Evolutionary conservation across 2,888 invertebrate species (phyloP).

Genomic region (Dasypolia templi): DNA sequence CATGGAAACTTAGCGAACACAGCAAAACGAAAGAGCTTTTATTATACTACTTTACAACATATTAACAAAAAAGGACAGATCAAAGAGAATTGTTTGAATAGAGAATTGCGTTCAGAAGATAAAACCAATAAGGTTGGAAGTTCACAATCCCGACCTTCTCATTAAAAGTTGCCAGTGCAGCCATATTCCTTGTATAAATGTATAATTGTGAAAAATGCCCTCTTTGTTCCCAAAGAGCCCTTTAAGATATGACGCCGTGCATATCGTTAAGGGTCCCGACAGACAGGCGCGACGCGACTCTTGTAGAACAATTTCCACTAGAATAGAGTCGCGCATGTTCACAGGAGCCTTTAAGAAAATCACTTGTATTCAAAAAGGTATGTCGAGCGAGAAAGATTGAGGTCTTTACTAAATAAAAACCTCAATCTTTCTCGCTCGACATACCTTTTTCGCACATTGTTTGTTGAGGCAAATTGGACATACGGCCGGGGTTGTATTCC

Average conservation of each 20-base stretch:
- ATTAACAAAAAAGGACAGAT: conserved; percentile 24
- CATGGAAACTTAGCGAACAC: conserved; percentile 14
- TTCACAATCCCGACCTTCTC: conserved; percentile 26
- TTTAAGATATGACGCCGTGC: conserved; percentile 3
- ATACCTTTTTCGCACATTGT: conserved; percentile 33
- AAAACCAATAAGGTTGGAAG: conserved; percentile 28
- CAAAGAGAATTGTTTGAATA: conserved; percentile 44
- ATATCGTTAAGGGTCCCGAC: no score
- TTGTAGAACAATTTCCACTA: no score
- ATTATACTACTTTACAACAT: conserved; percentile 26
- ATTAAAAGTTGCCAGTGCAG: conserved; percentile 28
- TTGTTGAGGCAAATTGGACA: conserved; percentile 32
- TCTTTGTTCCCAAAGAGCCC: not conserved
- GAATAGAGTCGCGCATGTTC: no score
- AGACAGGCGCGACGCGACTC: no score
- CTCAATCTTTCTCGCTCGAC: not conserved
- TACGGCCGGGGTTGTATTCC: not conserved
- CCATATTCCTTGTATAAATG: conserved; percentile 6
- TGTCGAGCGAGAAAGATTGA: not conserved
- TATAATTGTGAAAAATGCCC: conserved; percentile 10
- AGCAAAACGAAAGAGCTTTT: conserved; percentile 26
- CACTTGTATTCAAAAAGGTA: conserved; percentile 33
- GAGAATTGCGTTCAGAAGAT: conserved; percentile 33
- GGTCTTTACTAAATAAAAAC: conserved; percentile 30
- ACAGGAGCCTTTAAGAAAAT: no score